Percentiles rank a stretch among this genome's conserved stretches.
These are phyloP conservation scores for Bettongia penicillata DNA, from an alignment of 2,113 vertebrate species.

Conservation along the genomic window DNA sequence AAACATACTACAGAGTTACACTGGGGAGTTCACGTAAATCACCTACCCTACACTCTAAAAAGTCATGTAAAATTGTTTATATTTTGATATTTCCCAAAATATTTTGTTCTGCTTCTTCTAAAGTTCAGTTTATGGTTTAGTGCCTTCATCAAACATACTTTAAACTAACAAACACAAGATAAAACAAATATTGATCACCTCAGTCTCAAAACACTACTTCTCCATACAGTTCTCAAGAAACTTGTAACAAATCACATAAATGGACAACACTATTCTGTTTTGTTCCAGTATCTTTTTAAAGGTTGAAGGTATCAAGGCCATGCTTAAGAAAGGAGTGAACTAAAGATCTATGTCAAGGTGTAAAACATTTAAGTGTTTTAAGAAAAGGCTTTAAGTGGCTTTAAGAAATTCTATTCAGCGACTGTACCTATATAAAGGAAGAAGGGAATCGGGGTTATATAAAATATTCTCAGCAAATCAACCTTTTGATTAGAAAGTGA, in stretches of 20 bases:
- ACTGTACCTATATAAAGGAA: neutral
- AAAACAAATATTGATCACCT: neutral
- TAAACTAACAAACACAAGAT: neutral
- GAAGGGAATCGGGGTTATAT: neutral
- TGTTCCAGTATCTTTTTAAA: neutral
- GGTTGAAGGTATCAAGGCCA: neutral
- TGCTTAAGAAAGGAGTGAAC: neutral
- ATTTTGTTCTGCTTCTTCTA: neutral
- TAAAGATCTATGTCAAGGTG: neutral
- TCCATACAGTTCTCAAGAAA: neutral
- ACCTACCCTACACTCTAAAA: neutral
- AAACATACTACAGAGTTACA: neutral
- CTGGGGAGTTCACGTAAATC: neutral
- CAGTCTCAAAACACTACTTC: neutral
- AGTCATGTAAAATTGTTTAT: neutral
- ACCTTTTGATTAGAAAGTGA: neutral
- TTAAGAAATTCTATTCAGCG: neutral
- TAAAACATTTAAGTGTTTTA: neutral
- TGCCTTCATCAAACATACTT: neutral
- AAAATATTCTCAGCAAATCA: neutral
- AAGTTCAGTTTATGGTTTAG: neutral
- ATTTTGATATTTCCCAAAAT: neutral
- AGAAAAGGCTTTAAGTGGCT: neutral
- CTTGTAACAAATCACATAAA: neutral
- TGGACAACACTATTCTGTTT: neutral